Percentiles rank a stretch among this genome's conserved stretches.
These are phyloP conservation scores for Coreius guichenoti DNA, from an alignment of 2,797 vertebrate species.

Conservation along the genomic window DNA sequence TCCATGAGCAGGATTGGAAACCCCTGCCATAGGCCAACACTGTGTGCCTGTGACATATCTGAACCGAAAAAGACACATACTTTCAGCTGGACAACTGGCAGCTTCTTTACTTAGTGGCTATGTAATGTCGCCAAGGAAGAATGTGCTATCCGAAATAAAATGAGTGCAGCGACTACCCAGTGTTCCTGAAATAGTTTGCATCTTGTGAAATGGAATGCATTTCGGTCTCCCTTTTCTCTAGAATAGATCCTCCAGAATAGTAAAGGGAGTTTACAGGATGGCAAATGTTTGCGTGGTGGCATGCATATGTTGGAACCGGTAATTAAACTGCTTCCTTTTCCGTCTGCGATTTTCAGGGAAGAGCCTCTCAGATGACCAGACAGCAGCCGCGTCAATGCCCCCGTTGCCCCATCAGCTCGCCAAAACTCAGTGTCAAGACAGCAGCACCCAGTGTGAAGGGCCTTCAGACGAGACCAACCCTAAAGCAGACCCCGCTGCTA, in stretches of 20 bases:
- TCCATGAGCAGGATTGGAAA: neutral
- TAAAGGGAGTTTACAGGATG: constrained; percentile 64
- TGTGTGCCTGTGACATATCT: constrained; percentile 10
- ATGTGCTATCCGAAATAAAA: constrained; percentile 71
- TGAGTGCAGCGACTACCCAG: constrained; percentile 50
- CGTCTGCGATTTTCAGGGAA: constrained; percentile 76
- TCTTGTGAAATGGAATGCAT: constrained; percentile 72
- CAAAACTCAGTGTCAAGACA: constrained; percentile 81
- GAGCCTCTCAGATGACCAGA: constrained; percentile 81
- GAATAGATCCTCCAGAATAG: constrained; percentile 79
- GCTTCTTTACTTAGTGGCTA: constrained; percentile 42
- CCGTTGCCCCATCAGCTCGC: constrained; percentile 61
- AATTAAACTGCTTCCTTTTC: constrained; percentile 68
- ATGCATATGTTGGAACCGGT: constrained; percentile 48
- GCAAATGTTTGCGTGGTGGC: constrained; percentile 67
- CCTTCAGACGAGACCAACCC: constrained; percentile 50
- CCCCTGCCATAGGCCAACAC: neutral
- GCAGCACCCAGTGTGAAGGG: constrained; percentile 85
- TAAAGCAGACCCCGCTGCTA: constrained; percentile 40
- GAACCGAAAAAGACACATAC: constrained; percentile 41
- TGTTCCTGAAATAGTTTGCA: constrained; percentile 70
- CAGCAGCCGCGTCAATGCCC: constrained; percentile 61
- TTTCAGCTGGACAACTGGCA: constrained; percentile 70
- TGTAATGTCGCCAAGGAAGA: constrained; percentile 68
- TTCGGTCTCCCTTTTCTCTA: constrained; percentile 71